Evolutionary conservation across 2,797 vertebrate species (phyloP), one percentile per base, ranked within the genome.

Genomic region (Echiichthys vipera): DNA sequence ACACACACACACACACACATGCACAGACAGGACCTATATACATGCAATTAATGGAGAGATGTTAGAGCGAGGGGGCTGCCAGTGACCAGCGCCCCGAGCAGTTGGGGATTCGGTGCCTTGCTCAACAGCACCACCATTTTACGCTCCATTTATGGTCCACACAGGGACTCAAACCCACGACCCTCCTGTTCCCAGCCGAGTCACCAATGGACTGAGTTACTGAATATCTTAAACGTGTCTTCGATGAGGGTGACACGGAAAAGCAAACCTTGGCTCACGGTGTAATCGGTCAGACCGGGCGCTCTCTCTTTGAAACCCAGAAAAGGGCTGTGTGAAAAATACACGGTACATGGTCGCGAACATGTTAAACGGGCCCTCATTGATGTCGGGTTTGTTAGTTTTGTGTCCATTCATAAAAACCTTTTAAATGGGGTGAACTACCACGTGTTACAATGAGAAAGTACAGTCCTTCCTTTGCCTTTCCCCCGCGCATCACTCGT

Each of bases 271-370:
- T 0, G 37, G 40, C 73, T 71, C 15, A 30, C 71, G 42, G 67
- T 49, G 65, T 64, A 78, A 81, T 81, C 83, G 71, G 74, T 42
- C 63, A 24, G 56, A 74, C 20, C 47, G 2, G 47, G 10, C 55
- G 7, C 71, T 36, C n/a, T n/a, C n/a, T n/a, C n/a, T 83, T 80
- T 84, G 63, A 84, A 78, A 72, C 58, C 59, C 75, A 84, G 56
- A 78, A 71, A n/a, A n/a, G n/a, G n/a, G n/a, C n/a, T n/a, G n/a
- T n/a, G n/a, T n/a, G n/a, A n/a, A n/a, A n/a, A 78, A 80, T 61
- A 73, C 30, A 22, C 20, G 29, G 37, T 54, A 54, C 57, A 45
- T 27, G 53, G 32, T 17, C n/a, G 61, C 72, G 58, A 22, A 51
- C 58, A 42, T 25, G 74, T 59, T 65, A 37, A 70, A 47, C 0